Conservation (phyloP, 2,113 vertebrate species). For the Cryptomyrus ogoouensis region DNA sequence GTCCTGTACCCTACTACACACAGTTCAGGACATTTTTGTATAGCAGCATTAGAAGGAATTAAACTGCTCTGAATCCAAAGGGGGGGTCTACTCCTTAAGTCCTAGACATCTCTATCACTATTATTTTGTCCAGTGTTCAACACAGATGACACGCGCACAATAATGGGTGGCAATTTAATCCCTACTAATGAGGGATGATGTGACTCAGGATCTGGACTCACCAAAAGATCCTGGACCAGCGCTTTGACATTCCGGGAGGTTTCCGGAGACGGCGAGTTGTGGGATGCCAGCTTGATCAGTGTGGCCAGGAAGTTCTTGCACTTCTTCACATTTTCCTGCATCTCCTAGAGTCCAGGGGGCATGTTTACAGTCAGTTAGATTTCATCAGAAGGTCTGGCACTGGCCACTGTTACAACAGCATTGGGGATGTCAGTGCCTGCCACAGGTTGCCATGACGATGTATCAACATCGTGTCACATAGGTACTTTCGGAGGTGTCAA, state of each 20-base stretch:
- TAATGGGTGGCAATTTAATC: not conserved
- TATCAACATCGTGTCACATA: not conserved
- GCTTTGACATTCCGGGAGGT: conserved; percentile 89
- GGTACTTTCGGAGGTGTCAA: not conserved
- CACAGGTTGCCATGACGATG: not conserved
- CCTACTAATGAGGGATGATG: not conserved
- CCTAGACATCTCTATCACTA: not conserved
- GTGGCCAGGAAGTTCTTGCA: conserved; percentile 97
- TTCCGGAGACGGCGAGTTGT: conserved; percentile 86
- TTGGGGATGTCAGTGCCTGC: not conserved
- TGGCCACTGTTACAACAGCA: not conserved
- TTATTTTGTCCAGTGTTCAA: not conserved
- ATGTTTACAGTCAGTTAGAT: not conserved
- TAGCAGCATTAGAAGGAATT: not conserved
- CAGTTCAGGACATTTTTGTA: not conserved
- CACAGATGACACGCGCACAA: not conserved
- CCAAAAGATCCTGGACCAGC: conserved; percentile 88
- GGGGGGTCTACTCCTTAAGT: not conserved
- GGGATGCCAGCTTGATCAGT: conserved; percentile 92
- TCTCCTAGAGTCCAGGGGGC: conserved; percentile 68
- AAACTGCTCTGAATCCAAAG: not conserved
- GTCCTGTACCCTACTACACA: not conserved
- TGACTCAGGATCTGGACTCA: conserved; percentile 52
- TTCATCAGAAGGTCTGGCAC: not conserved
- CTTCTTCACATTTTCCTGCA: conserved; percentile 98